Base-by-base conservation (phyloP, 1,140 invertebrate genomes). In the Bombus difficillimus region DNA sequence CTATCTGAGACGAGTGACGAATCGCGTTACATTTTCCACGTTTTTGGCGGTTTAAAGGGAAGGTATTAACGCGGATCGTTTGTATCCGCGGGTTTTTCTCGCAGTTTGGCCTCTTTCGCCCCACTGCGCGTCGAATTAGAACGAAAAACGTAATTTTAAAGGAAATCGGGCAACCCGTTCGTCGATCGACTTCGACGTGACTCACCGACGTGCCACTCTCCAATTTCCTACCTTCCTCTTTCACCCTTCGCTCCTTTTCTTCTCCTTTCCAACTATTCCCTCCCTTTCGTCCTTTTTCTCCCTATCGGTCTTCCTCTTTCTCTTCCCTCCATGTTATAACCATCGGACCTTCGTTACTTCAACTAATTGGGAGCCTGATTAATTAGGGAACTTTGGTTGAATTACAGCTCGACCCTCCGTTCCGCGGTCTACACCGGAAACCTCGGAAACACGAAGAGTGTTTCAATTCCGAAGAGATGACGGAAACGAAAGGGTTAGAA, bases 371-470 rank as follows among this genome's bases (percentile, higher is more conserved):
- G 80, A 88, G 76, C 73, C 85, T 90, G 87, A 91, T 91, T 91
- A 90, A 91, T 91, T 91, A 89, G 89, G 79, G 80, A 91, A 91
- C 78, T 90, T 91, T 87, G 82, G 66, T 90, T 90, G 89, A 91
- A 90, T 91, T 91, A 87, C 80, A 87, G 87, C 66, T 77, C 89
- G 81, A 85, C 74, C 77, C 64, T 32, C 59, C 47, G 81, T 39
- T 81, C 72, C 69, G 80, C 62, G 81, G 81, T 91, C 81, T 82
- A 80, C 66, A 41, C 25, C 39, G 69, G 80, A 76, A 88, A 71
- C 64, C 81, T 86, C 78, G 87, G 86, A 86, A 91, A 91, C 82
- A 71, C 77, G 81, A 90, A 77, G 74, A 83, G 89, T 83, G 82
- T 39, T 86, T 88, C 81, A 80, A 68, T 76, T 62, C 37, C 43